Evolutionary conservation across 2,797 vertebrate genomes (phyloP).

Genomic region (Cryptoprocta ferox): DNA sequence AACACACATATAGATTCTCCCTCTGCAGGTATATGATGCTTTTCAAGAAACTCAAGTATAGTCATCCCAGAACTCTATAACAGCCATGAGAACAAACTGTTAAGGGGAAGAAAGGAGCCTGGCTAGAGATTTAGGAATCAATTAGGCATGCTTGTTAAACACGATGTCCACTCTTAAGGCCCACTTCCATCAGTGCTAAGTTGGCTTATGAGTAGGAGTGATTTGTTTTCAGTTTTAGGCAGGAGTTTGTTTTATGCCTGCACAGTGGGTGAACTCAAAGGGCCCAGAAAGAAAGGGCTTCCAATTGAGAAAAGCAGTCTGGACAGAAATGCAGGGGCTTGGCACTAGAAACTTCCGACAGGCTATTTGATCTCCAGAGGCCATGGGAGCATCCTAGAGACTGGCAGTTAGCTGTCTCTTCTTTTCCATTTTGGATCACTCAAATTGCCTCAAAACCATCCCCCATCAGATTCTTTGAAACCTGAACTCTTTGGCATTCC

Average conservation of each 20-base stretch:
- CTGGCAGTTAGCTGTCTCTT: neutral
- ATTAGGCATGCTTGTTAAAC: slow-evolving; percentile 68
- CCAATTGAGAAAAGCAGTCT: neutral
- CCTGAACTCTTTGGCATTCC: neutral
- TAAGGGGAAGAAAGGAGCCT: neutral
- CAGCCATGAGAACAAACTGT: slow-evolving; percentile 40
- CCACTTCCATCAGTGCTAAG: slow-evolving; percentile 48
- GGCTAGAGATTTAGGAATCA: slow-evolving; percentile 65
- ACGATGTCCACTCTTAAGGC: slow-evolving; percentile 44
- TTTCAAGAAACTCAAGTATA: slow-evolving; percentile 45
- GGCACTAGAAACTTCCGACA: neutral
- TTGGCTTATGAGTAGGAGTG: slow-evolving; percentile 34
- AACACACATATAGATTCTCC: neutral
- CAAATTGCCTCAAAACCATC: slow-evolving; percentile 11
- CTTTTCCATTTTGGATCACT: slow-evolving; percentile 23
- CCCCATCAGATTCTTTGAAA: neutral
- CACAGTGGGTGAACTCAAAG: slow-evolving; percentile 6
- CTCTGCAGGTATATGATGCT: neutral
- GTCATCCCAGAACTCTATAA: neutral
- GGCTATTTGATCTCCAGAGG: neutral
- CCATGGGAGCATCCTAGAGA: neutral
- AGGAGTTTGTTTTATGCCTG: neutral
- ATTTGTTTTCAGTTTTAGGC: slow-evolving; percentile 42
- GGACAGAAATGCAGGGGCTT: neutral
- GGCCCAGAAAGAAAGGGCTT: slow-evolving; percentile 26